These are phyloP conservation scores for Therioaphis trifolii DNA, from an alignment of 2,888 invertebrate species.

Conservation along the genomic window DNA sequence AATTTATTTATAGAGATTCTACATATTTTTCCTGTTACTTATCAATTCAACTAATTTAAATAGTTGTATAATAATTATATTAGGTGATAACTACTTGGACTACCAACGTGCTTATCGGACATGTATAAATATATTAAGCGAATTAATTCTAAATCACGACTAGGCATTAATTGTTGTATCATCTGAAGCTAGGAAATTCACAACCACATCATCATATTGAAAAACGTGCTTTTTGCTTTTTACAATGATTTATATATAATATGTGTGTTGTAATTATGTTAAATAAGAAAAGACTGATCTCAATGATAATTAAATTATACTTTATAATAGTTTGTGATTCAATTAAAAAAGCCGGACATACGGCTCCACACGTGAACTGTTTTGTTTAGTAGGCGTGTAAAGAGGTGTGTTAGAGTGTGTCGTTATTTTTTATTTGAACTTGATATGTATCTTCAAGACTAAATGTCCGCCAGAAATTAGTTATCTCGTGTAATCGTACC, in stretches of 20 bases:
- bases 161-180: not conserved
- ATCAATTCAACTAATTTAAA: conserved; percentile 10
- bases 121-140: not conserved
- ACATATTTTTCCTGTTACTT: conserved; percentile 26
- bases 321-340: conserved; percentile 1
- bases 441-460: not conserved
- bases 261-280: conserved; percentile 13
- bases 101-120: not conserved
- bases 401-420: not conserved
- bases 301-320: conserved; percentile 21
- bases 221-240: conserved; percentile 29
- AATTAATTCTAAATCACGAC: conserved; percentile 3
- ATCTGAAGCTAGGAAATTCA: not conserved
- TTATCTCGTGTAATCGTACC: not conserved
- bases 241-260: not conserved
- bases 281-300: not conserved
- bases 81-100: not conserved
- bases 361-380: not conserved
- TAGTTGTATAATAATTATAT: not conserved
- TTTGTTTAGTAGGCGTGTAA: not conserved
- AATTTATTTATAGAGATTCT: not conserved
- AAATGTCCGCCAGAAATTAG: not conserved
- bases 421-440: not conserved
- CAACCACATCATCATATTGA: not conserved
- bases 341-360: conserved; percentile 12